Evolutionary conservation across 2,113 vertebrate genomes (phyloP).

Genomic region (Micronisus gabar): DNA sequence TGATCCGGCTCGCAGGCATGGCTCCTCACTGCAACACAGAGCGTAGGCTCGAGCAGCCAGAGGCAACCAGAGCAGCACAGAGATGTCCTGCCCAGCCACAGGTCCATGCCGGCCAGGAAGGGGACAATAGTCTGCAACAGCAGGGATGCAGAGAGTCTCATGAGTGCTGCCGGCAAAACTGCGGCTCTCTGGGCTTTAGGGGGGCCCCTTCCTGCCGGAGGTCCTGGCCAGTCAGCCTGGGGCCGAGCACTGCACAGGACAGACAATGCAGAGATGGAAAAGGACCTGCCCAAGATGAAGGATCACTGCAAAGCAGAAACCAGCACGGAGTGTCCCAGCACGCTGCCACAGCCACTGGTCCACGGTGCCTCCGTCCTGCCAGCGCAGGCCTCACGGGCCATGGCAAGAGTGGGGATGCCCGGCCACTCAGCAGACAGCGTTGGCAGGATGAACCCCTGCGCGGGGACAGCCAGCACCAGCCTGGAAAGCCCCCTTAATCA

Average conservation of each 20-base stretch:
- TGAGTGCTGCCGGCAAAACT: rapidly evolving
- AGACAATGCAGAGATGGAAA: not conserved
- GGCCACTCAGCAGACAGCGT: rapidly evolving
- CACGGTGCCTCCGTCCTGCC: not conserved
- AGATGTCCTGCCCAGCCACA: too few relatives aligned
- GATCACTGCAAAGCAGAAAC: not conserved
- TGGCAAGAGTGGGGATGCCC: rapidly evolving
- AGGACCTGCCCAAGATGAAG: not conserved
- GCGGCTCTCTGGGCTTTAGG: rapidly evolving
- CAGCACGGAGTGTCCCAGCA: rapidly evolving
- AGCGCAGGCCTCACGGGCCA: rapidly evolving
- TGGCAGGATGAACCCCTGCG: rapidly evolving
- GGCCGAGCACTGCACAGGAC: not conserved
- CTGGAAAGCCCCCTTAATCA: not conserved
- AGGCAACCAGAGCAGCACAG: not conserved
- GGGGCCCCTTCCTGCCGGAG: rapidly evolving
- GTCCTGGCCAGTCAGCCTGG: rapidly evolving
- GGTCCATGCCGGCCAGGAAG: rapidly evolving
- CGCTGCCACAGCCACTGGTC: not conserved
- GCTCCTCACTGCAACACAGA: constrained; percentile 81
- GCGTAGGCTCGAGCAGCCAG: rapidly evolving
- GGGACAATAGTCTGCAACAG: rapidly evolving
- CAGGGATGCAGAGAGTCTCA: rapidly evolving
- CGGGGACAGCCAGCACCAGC: not conserved
- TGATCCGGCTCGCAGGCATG: constrained; percentile 90